A percentile compares a stretch with the other conserved stretches of the same genome.
Evolutionary conservation across 1,140 invertebrate genomes (phyloP).

Genomic region (Ganaspis sp.): DNA sequence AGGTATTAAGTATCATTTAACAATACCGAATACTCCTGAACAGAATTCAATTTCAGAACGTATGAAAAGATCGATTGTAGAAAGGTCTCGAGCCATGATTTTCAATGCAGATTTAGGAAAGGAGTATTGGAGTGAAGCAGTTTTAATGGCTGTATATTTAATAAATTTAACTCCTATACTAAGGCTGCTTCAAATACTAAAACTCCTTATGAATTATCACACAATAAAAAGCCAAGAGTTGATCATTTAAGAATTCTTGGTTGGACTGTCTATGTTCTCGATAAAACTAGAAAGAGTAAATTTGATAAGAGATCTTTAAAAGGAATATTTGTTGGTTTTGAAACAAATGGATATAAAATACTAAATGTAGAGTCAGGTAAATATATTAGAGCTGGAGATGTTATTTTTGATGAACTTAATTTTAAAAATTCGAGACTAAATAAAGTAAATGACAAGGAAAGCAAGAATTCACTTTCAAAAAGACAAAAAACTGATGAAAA

Average conservation of each 20-base stretch:
- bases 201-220: slow-evolving; percentile 50
- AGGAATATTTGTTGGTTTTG: slow-evolving; percentile 69
- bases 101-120: not conserved
- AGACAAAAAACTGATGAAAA: not conserved
- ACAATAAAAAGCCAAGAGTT: slow-evolving; percentile 65
- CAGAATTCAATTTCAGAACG: slow-evolving; percentile 65
- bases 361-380: slow-evolving; percentile 63
- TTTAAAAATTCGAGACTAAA: slow-evolving; percentile 58
- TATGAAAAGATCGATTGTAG: not conserved
- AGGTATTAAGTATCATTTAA: slow-evolving; percentile 58
- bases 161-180: not conserved
- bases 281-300: slow-evolving; percentile 66
- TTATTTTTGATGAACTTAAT: slow-evolving; percentile 69
- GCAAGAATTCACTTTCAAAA: not conserved
- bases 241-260: slow-evolving; percentile 74
- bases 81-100: not conserved
- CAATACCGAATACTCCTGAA: slow-evolving; percentile 66
- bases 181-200: not conserved
- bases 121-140: not conserved
- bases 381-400: slow-evolving; percentile 66
- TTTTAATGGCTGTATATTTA: not conserved
- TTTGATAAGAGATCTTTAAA: slow-evolving; percentile 70
- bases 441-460: slow-evolving; percentile 9
- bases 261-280: slow-evolving; percentile 66
- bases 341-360: slow-evolving; percentile 72